Percentiles rank a stretch among this genome's conserved stretches.
Evolutionary conservation across 1,140 invertebrate genomes (phyloP).

Genomic region (Ostrea denselamellosa): DNA sequence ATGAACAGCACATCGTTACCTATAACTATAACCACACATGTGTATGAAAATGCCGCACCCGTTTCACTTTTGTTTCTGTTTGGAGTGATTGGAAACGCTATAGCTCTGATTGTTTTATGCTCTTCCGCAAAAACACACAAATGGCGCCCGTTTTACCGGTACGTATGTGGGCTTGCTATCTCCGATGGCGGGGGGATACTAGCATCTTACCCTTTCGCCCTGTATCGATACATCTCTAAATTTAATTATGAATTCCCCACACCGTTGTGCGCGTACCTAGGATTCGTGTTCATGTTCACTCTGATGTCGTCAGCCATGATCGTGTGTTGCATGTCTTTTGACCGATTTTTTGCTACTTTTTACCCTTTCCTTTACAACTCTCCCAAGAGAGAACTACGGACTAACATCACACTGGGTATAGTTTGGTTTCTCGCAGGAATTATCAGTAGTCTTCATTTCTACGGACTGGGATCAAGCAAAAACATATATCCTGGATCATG

Average conservation of each 20-base stretch:
- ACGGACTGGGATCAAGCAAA: slow-evolving; percentile 72
- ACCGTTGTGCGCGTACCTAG: slow-evolving; percentile 73
- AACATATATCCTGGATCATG: slow-evolving; percentile 76
- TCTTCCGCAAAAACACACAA: slow-evolving; percentile 61
- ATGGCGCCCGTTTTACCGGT: slow-evolving; percentile 66
- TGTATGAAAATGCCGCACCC: neutral
- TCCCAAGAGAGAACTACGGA: slow-evolving; percentile 63
- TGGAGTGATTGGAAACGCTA: slow-evolving; percentile 67
- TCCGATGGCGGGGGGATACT: slow-evolving; percentile 70
- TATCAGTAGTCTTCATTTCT: slow-evolving; percentile 73
- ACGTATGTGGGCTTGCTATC: slow-evolving; percentile 65
- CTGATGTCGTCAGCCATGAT: slow-evolving; percentile 76
- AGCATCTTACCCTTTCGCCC: slow-evolving; percentile 66
- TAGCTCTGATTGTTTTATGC: slow-evolving; percentile 62
- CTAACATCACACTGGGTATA: slow-evolving; percentile 60
- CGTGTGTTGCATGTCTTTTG: slow-evolving; percentile 77
- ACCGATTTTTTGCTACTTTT: slow-evolving; percentile 76
- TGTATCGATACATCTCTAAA: slow-evolving; percentile 65
- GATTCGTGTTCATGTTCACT: slow-evolving; percentile 77
- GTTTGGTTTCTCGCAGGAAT: slow-evolving; percentile 71
- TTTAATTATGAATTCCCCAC: slow-evolving; percentile 64
- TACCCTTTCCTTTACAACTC: slow-evolving; percentile 77
- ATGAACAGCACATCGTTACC: neutral
- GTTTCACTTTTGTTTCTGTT: slow-evolving; percentile 54
- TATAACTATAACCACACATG: neutral